Evolutionary conservation across 2,113 vertebrate genomes (phyloP), one percentile per base, ranked within the genome.

Genomic region (Gadus chalcogrammus): DNA sequence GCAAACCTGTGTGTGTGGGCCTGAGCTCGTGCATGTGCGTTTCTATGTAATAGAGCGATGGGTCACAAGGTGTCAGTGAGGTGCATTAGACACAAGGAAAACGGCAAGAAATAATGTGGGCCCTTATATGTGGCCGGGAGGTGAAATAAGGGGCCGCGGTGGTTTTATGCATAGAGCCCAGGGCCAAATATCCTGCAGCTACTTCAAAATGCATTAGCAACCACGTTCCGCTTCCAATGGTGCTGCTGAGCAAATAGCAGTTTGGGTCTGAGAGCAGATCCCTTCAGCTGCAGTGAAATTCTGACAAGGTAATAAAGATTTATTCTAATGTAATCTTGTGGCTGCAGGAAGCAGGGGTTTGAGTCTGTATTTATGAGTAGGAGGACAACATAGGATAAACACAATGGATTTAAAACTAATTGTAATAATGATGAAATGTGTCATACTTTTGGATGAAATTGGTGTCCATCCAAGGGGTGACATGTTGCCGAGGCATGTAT

Each of bases 301-400:
- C 62, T 20, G 61, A 35, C 62, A 31, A 20, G 53, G 18, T 56
- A 71, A 38, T 15, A 22, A 16, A 65, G 31, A 31, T 15, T 27
- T 13, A 35, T 71, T 71, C 7, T 9, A 24, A n/a, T 48, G 22
- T 65, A 58, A 72, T 58, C 63, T 65, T 65, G 28, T 15, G 60
- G 42, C 59, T 31, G 18, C 52, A 65, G 70, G 27, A 64, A 56
- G 42, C 69, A 31, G 9, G 38, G 38, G 5, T 18, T 17, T n/a
- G 15, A 35, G 64, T 27, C 62, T 27, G 62, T 27, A 13, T 9
- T 5, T 11, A 13, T 2, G 61, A 27, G 61, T 11, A n/a, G 12
- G 11, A 13, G 20, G 12, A 17, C 7, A 9, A 64, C 38, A 65
- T 35, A 35, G 31, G 4, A 35, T 7, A 35, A 2, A 48, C 42